Percentiles rank a stretch among this genome's conserved stretches.
These are phyloP conservation scores for Pionites leucogaster DNA, from an alignment of 2,113 vertebrate genomes.

Conservation along the genomic window DNA sequence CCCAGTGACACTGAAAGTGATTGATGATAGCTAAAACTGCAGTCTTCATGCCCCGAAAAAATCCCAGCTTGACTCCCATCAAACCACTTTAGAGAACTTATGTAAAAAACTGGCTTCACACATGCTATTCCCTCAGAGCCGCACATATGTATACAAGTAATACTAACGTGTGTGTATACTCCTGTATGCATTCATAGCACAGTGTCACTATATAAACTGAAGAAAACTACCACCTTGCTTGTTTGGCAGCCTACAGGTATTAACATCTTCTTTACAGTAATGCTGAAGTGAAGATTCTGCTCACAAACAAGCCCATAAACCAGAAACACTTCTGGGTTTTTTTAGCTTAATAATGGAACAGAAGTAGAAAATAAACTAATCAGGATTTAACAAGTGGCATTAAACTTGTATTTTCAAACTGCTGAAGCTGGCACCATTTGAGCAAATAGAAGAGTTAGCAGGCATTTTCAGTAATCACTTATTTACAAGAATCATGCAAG, in stretches of 20 bases:
- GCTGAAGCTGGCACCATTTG: background rate
- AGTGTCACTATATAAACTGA: background rate
- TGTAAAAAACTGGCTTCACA: background rate
- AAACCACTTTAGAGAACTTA: background rate
- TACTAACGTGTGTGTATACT: fast-evolving
- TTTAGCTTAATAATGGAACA: background rate
- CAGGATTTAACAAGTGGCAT: background rate
- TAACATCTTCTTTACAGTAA: background rate
- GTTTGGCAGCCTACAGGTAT: background rate
- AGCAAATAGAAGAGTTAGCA: background rate
- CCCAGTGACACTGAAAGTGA: background rate
- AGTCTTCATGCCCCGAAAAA: background rate
- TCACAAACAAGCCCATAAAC: background rate
- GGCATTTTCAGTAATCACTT: background rate
- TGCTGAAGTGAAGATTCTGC: background rate
- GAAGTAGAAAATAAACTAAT: background rate
- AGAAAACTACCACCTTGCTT: background rate
- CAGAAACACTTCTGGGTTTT: background rate
- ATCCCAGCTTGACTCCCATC: background rate
- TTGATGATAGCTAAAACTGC: background rate
- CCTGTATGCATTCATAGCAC: background rate
- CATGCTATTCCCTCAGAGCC: background rate
- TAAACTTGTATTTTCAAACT: background rate
- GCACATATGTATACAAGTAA: no score
- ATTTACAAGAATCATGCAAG: background rate